Conservation (phyloP, 2,113 vertebrate species). For the Atractosteus spatula region DNA sequence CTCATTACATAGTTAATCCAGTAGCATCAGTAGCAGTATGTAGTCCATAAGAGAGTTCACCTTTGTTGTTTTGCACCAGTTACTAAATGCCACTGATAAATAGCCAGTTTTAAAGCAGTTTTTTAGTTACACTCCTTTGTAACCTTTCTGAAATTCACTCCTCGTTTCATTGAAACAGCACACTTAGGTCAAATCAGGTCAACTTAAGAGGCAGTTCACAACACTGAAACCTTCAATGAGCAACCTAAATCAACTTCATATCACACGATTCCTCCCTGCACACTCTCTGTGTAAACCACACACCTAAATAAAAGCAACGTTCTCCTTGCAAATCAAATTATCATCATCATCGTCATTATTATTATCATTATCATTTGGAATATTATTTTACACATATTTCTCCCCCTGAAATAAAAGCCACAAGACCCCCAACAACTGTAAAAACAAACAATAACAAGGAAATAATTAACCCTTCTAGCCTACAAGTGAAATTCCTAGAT, state of each 20-base stretch:
- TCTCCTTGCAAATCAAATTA: slow-evolving; percentile 45
- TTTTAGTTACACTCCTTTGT: too few species aligned
- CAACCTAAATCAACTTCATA: slow-evolving; percentile 54
- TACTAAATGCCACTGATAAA: slow-evolving; percentile 6
- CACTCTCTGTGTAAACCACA: slow-evolving; percentile 58
- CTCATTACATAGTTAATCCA: not conserved
- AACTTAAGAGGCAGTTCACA: slow-evolving; percentile 49
- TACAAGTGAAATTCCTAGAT: slow-evolving; percentile 48
- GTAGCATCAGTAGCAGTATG: slow-evolving; percentile 13
- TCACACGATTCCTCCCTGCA: slow-evolving; percentile 52
- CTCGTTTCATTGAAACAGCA: slow-evolving; percentile 5
- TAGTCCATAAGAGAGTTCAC: slow-evolving; percentile 17
- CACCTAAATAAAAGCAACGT: slow-evolving; percentile 43
- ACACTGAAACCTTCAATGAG: slow-evolving; percentile 57
- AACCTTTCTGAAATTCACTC: too few species aligned
- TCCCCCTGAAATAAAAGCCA: slow-evolving; percentile 61
- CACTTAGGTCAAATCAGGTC: slow-evolving; percentile 29
- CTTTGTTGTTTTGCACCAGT: not conserved
- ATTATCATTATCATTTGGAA: slow-evolving; percentile 32
- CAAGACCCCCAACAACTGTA: slow-evolving; percentile 66
- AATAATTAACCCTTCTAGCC: slow-evolving; percentile 58
- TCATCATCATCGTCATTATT: slow-evolving; percentile 32
- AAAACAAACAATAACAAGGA: slow-evolving; percentile 56
- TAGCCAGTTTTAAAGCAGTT: slow-evolving; percentile 19
- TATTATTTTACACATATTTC: slow-evolving; percentile 48